Evolutionary conservation across 2,888 invertebrate genomes (phyloP).

Genomic region (Scaptomyza tumidula): DNA sequence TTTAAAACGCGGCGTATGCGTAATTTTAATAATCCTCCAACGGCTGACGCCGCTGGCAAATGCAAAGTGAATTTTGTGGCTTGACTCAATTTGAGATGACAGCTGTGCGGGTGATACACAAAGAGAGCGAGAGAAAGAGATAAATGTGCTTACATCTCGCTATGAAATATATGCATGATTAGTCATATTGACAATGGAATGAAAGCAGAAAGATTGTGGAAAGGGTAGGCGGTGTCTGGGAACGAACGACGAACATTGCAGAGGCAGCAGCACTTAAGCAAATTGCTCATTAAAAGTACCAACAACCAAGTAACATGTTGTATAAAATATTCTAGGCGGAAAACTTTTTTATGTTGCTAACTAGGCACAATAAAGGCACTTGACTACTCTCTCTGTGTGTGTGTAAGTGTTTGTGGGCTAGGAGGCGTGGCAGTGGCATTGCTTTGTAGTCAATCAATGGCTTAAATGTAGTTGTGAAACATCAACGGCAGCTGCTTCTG

Average conservation of each 20-base stretch:
- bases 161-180: constrained; percentile 77
- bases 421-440: constrained; percentile 36
- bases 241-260: not conserved
- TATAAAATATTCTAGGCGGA: constrained; percentile 45
- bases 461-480: constrained; percentile 22
- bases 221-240: not conserved
- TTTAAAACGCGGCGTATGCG: constrained; percentile 79
- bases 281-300: constrained; percentile 80
- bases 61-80: constrained; percentile 77
- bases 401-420: not conserved
- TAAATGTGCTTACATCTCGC: constrained; percentile 3
- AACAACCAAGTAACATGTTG: constrained; percentile 46
- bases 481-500: constrained; percentile 24
- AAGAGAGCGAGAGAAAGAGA: not conserved
- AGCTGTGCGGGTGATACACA: constrained; percentile 59
- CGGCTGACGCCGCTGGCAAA: constrained; percentile 63
- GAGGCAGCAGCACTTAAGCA: constrained; percentile 68
- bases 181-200: constrained; percentile 73
- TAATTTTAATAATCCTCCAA: constrained; percentile 78
- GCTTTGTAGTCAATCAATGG: constrained; percentile 72
- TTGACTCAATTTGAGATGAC: constrained; percentile 75
- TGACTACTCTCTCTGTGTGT: not conserved
- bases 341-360: constrained; percentile 42
- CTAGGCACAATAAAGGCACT: constrained; percentile 25
- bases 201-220: not conserved